Evolutionary conservation across 2,113 vertebrate genomes (phyloP).

Genomic region (Cynopterus brachyotis): DNA sequence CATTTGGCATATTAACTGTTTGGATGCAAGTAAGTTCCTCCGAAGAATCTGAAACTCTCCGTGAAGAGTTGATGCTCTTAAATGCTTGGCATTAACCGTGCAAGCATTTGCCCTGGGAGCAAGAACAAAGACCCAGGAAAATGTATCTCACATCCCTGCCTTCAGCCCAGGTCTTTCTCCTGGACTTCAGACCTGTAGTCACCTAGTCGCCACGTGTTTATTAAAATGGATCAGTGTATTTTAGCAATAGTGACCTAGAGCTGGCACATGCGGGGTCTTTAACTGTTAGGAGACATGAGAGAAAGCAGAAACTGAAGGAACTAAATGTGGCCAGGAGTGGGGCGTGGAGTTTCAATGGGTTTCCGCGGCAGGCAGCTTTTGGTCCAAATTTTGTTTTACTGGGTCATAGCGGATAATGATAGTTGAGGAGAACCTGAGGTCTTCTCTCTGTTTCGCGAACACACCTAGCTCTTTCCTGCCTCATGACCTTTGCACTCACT

Average conservation of each 20-base stretch:
- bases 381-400: neutral
- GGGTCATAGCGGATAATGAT: neutral
- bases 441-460: neutral
- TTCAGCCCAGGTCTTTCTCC: neutral
- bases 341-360: neutral
- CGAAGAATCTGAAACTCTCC: neutral
- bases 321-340: neutral
- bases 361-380: neutral
- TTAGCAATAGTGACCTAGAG: neutral
- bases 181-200: neutral
- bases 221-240: neutral
- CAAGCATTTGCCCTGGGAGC: neutral
- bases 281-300: neutral
- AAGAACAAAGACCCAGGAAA: neutral
- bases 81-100: neutral
- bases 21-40: neutral
- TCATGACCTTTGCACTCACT: constrained; percentile 5
- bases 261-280: neutral
- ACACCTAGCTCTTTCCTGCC: neutral
- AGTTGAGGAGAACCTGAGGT: neutral
- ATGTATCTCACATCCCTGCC: neutral
- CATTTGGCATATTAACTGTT: neutral
- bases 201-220: neutral
- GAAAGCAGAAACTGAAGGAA: neutral
- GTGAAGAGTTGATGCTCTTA: neutral